phyloP scores from a whole-genome alignment of 1,140 invertebrate species.

The Calliphora vicina region DNA sequence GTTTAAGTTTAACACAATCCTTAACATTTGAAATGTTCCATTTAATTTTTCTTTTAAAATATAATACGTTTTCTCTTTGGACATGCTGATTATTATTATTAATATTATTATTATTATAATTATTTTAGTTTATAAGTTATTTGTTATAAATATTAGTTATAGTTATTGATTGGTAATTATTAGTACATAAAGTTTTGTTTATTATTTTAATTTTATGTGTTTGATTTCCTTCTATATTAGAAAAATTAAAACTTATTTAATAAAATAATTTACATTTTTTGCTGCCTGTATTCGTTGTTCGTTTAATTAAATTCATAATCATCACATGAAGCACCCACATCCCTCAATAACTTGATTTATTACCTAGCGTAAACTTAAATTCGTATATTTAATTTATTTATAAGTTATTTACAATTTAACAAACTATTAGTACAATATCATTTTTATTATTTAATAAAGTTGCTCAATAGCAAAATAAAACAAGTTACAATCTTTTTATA shows the following conservation, averaged over 20 bases:
- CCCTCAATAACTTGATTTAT: neutral
- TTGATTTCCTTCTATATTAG: neutral
- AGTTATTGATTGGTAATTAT: too few species aligned
- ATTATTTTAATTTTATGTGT: neutral
- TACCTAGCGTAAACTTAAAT: neutral
- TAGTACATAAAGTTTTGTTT: neutral
- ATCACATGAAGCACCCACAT: neutral
- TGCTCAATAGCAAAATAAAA: neutral
- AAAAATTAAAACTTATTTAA: neutral
- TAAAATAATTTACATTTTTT: neutral
- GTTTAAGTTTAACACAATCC: neutral
- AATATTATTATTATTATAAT: neutral
- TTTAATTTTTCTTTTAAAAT: neutral
- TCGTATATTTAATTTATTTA: neutral
- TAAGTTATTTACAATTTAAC: conserved; percentile 1
- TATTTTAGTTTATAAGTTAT: neutral
- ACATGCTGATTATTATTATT: neutral
- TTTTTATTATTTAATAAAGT: neutral
- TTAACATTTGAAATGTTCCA: conserved; percentile 7
- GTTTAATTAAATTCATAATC: neutral
- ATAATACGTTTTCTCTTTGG: neutral
- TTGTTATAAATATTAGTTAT: neutral
- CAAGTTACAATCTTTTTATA: too few species aligned
- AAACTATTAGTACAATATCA: neutral
- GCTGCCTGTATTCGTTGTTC: neutral